Evolutionary conservation across 2,113 vertebrate genomes (phyloP), one percentile per base, ranked within the genome.

Genomic region (Amphiprion percula): DNA sequence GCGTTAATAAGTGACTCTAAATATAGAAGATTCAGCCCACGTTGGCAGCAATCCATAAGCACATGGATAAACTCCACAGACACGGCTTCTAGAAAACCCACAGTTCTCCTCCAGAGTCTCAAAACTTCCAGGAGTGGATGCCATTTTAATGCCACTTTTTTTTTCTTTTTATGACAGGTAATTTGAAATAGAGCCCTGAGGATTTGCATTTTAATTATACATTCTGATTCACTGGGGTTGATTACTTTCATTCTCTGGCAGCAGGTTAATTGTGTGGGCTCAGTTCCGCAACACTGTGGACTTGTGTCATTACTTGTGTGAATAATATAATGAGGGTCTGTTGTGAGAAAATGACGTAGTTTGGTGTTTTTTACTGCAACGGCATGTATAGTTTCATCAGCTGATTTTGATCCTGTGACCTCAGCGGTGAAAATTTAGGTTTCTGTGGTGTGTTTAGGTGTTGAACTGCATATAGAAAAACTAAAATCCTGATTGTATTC

Each of bases 151-250:
- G 64, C 37, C 44, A 81, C 71, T 81, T 79, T 79, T 86, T 44
- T 44, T 44, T 44, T 37, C 16, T 17, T 85, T 84, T 89, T 82
- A 87, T 86, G 77, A 83, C 87, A 83, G 78, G 86, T 90, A 82
- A 90, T 90, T 93, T 76, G 56, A 80, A 86, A 90, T 83, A 86
- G 65, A 84, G 68, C 82, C 82, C 61, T 15, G 68, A 85, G 82
- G 76, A 93, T 91, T 92, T 90, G 88, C 90, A 92, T 92, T 92
- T 92, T 91, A 91, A 92, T 92, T 89, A 88, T 86, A 85, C 76
- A 68, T 83, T 91, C 87, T 87, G 89, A 90, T 91, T 91, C 44
- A 53, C 84, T 12, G 74, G 66, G 67, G 52, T 88, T 93, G 90
- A 93, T 92, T 88, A 91, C 85, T 90, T 88, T 84, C 75, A 82